Evolutionary conservation across 2,888 invertebrate genomes (phyloP).

Genomic region (Ferdinandea cuprea): DNA sequence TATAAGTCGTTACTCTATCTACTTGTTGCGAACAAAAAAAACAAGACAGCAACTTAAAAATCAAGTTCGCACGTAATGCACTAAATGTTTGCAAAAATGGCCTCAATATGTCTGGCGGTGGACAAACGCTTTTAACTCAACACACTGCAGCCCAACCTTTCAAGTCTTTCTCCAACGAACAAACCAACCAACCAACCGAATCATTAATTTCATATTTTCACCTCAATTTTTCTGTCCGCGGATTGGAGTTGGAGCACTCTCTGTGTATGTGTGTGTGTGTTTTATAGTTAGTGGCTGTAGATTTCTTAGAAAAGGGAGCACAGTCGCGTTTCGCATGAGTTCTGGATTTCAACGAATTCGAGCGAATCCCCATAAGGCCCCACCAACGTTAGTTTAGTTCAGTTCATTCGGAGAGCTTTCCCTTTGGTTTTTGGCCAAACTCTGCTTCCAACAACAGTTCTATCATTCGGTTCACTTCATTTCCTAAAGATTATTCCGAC

Average conservation of each 20-base stretch:
- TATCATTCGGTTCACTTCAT: constrained; percentile 73
- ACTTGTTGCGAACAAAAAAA: constrained; percentile 1
- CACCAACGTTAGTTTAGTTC: too few species aligned
- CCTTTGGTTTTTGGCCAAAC: constrained; percentile 51
- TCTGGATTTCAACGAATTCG: constrained; percentile 66
- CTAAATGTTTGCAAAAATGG: constrained; percentile 70
- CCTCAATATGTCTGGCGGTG: constrained; percentile 66
- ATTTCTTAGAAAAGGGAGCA: constrained; percentile 68
- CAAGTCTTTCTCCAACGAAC: background rate
- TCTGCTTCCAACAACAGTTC: constrained; percentile 48
- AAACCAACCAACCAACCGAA: constrained; percentile 25
- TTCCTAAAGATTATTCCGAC: constrained; percentile 74
- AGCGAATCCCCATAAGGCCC: constrained; percentile 63
- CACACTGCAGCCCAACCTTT: background rate
- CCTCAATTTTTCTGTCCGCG: constrained; percentile 19
- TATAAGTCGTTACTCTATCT: constrained; percentile 2
- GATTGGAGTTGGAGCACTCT: background rate
- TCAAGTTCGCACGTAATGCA: constrained; percentile 73
- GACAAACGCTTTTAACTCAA: constrained; percentile 35
- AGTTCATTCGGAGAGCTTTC: constrained; percentile 56
- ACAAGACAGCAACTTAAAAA: constrained; percentile 33
- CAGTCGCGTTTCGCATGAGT: constrained; percentile 71
- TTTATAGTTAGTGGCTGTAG: constrained; percentile 30
- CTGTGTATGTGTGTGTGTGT: too few species aligned
- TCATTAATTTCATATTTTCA: constrained; percentile 73